Conservation (phyloP, 2,888 invertebrate genomes). For the Epistrophe grossulariae region DNA sequence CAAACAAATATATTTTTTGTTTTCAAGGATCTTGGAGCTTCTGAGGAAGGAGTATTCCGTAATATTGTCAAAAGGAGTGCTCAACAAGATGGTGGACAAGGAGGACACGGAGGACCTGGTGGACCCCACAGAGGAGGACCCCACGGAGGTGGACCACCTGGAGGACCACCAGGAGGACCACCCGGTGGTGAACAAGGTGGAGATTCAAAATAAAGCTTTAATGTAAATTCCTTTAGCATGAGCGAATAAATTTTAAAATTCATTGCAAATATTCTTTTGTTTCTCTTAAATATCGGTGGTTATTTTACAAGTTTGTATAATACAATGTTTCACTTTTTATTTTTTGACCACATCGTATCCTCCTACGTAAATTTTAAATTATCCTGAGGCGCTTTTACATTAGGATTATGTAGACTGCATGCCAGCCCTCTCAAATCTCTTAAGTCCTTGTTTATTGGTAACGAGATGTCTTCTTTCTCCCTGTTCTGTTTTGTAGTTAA, state of each 20-base stretch:
- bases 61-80: slow-evolving; percentile 39
- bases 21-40: slow-evolving; percentile 28
- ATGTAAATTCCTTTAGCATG: background rate
- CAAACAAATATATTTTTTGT: background rate
- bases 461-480: too few species aligned
- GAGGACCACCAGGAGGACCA: slow-evolving; percentile 10
- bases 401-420: too few species aligned
- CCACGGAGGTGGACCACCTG: background rate
- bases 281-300: too few species aligned
- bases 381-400: too few species aligned
- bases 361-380: too few species aligned
- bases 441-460: too few species aligned
- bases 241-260: background rate
- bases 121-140: background rate
- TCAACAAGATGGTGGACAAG: slow-evolving; percentile 5
- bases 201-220: background rate
- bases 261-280: background rate
- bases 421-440: too few species aligned
- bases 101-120: background rate
- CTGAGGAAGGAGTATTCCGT: slow-evolving; percentile 14
- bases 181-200: slow-evolving; percentile 15
- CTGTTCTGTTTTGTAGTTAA: too few species aligned
- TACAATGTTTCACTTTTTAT: too few species aligned
- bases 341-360: too few species aligned
- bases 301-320: too few species aligned